Evolutionary conservation across 2,888 invertebrate species (phyloP).

Genomic region (Nymphalis c-album): DNA sequence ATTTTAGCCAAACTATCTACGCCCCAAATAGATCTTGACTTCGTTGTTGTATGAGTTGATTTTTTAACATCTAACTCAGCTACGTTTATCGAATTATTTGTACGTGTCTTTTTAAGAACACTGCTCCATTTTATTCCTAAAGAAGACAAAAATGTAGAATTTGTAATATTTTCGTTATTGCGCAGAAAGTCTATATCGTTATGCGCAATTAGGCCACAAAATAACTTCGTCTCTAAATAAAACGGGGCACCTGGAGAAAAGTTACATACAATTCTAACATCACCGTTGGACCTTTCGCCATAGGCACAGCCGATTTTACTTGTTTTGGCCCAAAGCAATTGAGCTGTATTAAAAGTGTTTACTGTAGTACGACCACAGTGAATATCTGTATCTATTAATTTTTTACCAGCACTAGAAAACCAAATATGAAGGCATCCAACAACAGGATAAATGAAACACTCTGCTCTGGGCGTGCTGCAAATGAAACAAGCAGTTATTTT

Average conservation of each 20-base stretch:
- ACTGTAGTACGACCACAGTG: conserved; percentile 61
- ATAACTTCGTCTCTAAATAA: conserved; percentile 54
- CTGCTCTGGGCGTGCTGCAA: conserved; percentile 61
- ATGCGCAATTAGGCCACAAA: conserved; percentile 62
- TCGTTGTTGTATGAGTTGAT: neutral
- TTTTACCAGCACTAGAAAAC: conserved; percentile 61
- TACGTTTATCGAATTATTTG: neutral
- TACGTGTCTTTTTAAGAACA: conserved; percentile 8
- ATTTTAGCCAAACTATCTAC: conserved; percentile 53
- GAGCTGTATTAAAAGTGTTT: conserved; percentile 59
- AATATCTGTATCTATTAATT: conserved; percentile 56
- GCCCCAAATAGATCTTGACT: conserved; percentile 45
- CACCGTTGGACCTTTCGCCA: conserved; percentile 52
- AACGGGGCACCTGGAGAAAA: conserved; percentile 72
- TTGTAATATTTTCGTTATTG: conserved; percentile 30
- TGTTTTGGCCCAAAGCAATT: conserved; percentile 69
- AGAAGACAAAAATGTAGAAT: conserved; percentile 42
- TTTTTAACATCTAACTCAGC: neutral
- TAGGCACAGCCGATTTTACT: conserved; percentile 71
- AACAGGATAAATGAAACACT: conserved; percentile 63
- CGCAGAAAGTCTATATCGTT: conserved; percentile 40
- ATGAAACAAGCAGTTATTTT: conserved; percentile 7
- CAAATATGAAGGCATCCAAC: conserved; percentile 69
- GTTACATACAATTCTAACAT: conserved; percentile 67
- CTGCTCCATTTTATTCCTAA: conserved; percentile 46